Conservation (phyloP, 2,113 vertebrate genomes). For the Anseranas semipalmata region DNA sequence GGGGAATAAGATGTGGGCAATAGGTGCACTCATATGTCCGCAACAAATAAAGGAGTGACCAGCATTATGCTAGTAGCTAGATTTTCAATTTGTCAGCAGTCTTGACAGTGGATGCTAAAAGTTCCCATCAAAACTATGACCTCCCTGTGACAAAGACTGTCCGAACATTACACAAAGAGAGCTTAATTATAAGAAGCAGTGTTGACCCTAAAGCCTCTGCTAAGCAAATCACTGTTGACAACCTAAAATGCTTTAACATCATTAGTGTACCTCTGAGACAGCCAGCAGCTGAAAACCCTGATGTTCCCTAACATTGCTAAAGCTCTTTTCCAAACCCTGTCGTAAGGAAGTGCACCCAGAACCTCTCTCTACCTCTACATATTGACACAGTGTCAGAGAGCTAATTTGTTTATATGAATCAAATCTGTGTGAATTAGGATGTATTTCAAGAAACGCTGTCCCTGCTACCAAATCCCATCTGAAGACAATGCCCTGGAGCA, state of each 20-base stretch:
- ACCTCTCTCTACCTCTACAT: neutral
- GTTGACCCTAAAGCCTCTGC: neutral
- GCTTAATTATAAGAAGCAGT: slow-evolving; percentile 1
- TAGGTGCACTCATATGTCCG: neutral
- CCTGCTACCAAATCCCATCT: neutral
- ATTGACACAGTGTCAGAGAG: neutral
- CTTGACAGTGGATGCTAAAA: neutral
- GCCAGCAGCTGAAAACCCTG: neutral
- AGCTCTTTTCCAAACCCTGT: neutral
- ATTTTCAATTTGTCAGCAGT: neutral
- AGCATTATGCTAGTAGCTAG: neutral
- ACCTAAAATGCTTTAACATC: neutral
- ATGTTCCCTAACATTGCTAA: neutral
- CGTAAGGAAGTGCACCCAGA: neutral
- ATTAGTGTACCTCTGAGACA: neutral
- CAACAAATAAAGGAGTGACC: neutral
- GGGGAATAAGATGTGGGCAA: neutral
- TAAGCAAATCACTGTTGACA: slow-evolving; percentile 5
- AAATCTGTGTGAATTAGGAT: neutral
- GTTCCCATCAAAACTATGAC: neutral
- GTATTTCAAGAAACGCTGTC: neutral
- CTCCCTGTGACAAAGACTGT: neutral
- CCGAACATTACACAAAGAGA: neutral
- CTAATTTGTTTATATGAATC: neutral
- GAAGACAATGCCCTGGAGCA: neutral